Evolutionary conservation across 2,888 invertebrate species (phyloP).

Genomic region (Tetragnatha montana): DNA sequence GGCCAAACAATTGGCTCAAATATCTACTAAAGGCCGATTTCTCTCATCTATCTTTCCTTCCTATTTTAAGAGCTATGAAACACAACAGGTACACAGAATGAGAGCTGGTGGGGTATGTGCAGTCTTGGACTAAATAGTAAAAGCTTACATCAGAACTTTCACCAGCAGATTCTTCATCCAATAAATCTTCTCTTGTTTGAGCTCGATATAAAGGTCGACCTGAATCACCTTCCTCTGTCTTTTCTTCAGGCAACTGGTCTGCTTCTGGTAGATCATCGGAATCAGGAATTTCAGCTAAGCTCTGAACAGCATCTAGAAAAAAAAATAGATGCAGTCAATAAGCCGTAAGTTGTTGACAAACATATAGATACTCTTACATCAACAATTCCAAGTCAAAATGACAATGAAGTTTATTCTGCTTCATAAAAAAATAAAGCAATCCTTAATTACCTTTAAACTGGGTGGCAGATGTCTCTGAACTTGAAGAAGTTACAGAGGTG

Average conservation of each 20-base stretch:
- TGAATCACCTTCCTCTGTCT: slow-evolving; percentile 6
- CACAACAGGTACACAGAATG: too few relatives aligned
- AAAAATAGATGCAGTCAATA: not conserved
- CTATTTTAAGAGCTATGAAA: too few relatives aligned
- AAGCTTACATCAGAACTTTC: slow-evolving; percentile 56
- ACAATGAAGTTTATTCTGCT: not conserved
- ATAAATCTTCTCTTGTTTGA: slow-evolving; percentile 60
- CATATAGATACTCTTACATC: not conserved
- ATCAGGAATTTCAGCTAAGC: slow-evolving; percentile 67
- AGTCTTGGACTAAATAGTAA: not conserved
- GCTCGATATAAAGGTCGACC: slow-evolving; percentile 58
- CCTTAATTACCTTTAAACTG: slow-evolving; percentile 62
- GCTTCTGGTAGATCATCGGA: slow-evolving; percentile 66
- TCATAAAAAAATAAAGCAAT: not conserved
- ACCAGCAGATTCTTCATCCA: slow-evolving; percentile 61
- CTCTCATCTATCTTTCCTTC: too few relatives aligned
- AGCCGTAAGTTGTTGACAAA: not conserved
- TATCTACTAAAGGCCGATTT: too few relatives aligned
- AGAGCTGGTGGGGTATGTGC: too few relatives aligned
- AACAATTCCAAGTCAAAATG: not conserved
- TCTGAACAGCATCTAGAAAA: slow-evolving; percentile 68
- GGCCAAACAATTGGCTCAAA: too few relatives aligned
- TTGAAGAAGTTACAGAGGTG: slow-evolving; percentile 71
- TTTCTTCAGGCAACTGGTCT: slow-evolving; percentile 56
- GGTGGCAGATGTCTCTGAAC: slow-evolving; percentile 69